phyloP scores from a whole-genome alignment of 2,113 vertebrate species.

The Herpetotheres cachinnans region DNA sequence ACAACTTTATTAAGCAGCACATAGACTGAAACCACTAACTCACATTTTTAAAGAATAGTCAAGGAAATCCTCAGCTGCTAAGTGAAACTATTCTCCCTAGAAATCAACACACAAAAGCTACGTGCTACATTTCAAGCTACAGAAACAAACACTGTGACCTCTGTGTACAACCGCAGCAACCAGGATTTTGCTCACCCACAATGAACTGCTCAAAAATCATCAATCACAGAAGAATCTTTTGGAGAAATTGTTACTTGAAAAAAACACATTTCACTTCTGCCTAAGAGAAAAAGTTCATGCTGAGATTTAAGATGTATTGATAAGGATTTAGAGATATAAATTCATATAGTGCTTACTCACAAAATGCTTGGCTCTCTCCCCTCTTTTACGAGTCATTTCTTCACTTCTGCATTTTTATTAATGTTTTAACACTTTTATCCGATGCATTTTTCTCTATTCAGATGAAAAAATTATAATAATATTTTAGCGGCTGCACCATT shows the following conservation, averaged over 20 bases:
- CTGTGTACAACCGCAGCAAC: background rate
- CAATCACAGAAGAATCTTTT: background rate
- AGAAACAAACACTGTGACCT: background rate
- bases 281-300: background rate
- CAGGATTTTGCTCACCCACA: background rate
- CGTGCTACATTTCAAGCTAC: background rate
- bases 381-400: background rate
- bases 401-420: background rate
- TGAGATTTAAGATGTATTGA: background rate
- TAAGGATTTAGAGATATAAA: background rate
- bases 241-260: background rate
- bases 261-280: background rate
- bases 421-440: background rate
- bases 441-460: background rate
- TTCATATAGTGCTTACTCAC: background rate
- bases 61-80: background rate
- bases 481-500: background rate
- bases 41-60: background rate
- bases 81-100: background rate
- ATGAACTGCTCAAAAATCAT: background rate
- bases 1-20: background rate
- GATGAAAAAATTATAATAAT: background rate
- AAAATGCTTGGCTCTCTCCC: background rate
- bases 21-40: background rate
- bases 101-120: background rate